A percentile compares a stretch with the other conserved stretches of the same genome.
Evolutionary conservation across 2,888 invertebrate genomes (phyloP).

Genomic region (Zele albiditarsus): DNA sequence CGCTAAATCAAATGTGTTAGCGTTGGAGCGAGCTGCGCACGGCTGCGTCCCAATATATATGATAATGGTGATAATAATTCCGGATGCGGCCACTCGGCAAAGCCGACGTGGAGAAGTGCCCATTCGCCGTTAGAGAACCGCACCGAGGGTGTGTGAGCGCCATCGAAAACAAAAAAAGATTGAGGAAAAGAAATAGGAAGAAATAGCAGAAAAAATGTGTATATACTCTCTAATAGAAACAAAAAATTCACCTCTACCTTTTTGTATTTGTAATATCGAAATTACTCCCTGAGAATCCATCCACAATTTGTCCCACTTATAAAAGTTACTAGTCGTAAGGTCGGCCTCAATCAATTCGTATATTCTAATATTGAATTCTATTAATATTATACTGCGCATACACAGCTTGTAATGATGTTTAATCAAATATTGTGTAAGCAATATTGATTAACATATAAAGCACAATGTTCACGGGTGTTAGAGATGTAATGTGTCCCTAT

Average conservation of each 20-base stretch:
- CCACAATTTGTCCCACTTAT: background rate
- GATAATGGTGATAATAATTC: conserved; percentile 71
- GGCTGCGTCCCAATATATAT: conserved; percentile 67
- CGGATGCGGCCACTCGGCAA: conserved; percentile 62
- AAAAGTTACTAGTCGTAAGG: background rate
- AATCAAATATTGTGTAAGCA: background rate
- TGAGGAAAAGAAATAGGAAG: conserved; percentile 28
- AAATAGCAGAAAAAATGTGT: conserved; percentile 38
- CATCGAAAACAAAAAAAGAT: conserved; percentile 38
- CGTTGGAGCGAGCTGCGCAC: conserved; percentile 54
- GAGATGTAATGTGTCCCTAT: background rate
- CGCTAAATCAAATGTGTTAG: conserved; percentile 71
- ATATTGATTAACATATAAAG: conserved; percentile 19
- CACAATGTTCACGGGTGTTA: background rate
- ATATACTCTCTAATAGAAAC: background rate
- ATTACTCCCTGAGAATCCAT: background rate
- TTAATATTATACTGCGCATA: background rate
- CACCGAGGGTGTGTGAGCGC: conserved; percentile 28
- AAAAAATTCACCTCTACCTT: conserved; percentile 16
- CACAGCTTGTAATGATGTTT: background rate
- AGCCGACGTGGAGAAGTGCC: conserved; percentile 44
- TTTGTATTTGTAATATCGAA: background rate
- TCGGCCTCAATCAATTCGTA: background rate
- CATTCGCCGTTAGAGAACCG: conserved; percentile 39
- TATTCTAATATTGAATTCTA: background rate